Evolutionary conservation across 2,797 vertebrate species (phyloP), one percentile per base, ranked within the genome.

Genomic region (Meriones psammophilus): DNA sequence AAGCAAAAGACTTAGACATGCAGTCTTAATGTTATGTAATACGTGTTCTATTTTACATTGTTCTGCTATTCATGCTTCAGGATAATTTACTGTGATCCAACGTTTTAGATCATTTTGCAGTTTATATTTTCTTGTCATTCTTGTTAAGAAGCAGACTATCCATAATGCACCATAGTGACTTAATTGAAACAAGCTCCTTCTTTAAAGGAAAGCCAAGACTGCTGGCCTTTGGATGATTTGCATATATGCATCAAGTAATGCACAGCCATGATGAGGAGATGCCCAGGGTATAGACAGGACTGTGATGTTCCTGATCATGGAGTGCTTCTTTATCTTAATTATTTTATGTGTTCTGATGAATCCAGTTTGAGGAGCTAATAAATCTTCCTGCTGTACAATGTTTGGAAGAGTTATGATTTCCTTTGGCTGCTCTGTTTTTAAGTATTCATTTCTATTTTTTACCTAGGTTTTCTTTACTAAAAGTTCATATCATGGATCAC

Each of bases 141-240:
- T 91, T 91, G 13, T 91, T 94, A 89, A 66, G n/a, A 74, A 94
- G 36, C 8, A 91, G 46, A 20, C 54, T 83, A 93, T 50, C 56
- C 18, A 58, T 78, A 39, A 69, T 88, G 92, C 80, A 20, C 20
- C n/a, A 69, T 39, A 58, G 39, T 81, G 46, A 80, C 88, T 78
- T 95, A 96, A 94, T 60, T 66, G 46, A 94, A 94, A 74, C 79
- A 95, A 91, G 73, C 42, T 78, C 66, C 22, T 95, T 96, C 50
- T 74, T 95, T 56, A 95, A 93, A 94, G 54, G 93, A 78, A 14
- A 91, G 71, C 89, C 64, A 89, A 88, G 64, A 69, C 18, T 64
- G 5, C 78, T 95, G 79, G 62, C 28, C 15, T 91, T 91, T 80
- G 46, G 22, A 18, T 95, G 64, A 66, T 79, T 87, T 89, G 22